Evolutionary conservation across 92 coral and sea anemone species (phyloP), one percentile per base, ranked within the genome.

Genomic region (Montipora capitata): DNA sequence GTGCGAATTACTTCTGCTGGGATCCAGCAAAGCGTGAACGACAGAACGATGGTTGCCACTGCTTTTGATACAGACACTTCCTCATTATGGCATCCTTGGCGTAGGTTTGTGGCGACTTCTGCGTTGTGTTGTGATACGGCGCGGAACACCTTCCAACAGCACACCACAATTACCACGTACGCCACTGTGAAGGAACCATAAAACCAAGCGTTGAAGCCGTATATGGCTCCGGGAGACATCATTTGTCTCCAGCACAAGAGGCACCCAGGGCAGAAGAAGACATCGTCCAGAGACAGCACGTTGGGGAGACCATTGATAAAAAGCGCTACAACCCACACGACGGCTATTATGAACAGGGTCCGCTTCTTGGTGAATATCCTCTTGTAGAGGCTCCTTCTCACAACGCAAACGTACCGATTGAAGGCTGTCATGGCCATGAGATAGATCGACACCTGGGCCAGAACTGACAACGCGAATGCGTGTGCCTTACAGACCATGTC

Each of bases 221-320:
- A 85, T 27, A 85, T 76, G 43, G 89, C 83, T 4, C 58, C 89
- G 57, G 89, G 89, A 0, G 56, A 62, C 83, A 77, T 64, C 82
- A 85, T 77, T 38, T 68, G 54, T 83, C 82, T 85, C 89, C 89
- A 85, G 66, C 89, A 85, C 13, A 85, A 14, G 14, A 74, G 68
- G 83, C 51, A 85, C 27, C 83, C 89, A 4, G 89, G 89, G 72
- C 89, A 85, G 82, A 85, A 85, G 83, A 76, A 85, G 57, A 67
- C 27, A 68, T 85, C 83, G 52, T 85, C 89, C 41, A 85, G 66
- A 67, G 89, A 85, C 66, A 75, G 89, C 17, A 66, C 52, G 44
- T 85, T 67, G 76, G 89, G 89, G 7, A 85, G 65, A n/a, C 65
- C 76, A 38, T 85, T 85, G 89, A 76, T n/a, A 3, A 85, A 13